These are phyloP conservation scores for Hippasteria phrygiana DNA, from an alignment of 53 echinoderm and acorn worm species.

Conservation along the genomic window DNA sequence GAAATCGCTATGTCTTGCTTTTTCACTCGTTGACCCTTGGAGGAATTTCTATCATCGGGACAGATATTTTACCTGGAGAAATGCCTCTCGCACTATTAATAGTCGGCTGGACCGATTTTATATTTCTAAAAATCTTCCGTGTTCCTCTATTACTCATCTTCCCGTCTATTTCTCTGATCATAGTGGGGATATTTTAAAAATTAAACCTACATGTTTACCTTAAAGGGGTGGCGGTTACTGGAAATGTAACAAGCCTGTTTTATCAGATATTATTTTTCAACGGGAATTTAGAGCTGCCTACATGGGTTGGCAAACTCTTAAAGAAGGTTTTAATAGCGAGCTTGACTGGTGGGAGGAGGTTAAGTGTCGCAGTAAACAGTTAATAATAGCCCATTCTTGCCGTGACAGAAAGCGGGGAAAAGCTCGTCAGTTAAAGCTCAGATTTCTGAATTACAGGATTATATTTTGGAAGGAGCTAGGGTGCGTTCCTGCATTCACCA, in stretches of 20 bases:
- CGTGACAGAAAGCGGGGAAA: neutral
- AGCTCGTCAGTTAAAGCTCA: neutral
- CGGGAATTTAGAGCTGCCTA: constrained; percentile 34
- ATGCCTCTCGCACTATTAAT: constrained; percentile 31
- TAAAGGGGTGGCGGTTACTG: constrained; percentile 39
- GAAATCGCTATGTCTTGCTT: neutral
- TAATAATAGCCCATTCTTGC: constrained; percentile 49
- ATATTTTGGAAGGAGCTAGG: neutral
- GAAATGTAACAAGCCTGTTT: constrained; percentile 68
- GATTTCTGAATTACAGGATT: neutral
- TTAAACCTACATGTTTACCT: neutral
- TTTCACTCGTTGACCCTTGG: constrained; percentile 15
- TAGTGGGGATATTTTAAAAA: neutral
- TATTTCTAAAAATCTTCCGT: neutral
- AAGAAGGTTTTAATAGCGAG: constrained; percentile 42
- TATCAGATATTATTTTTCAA: constrained; percentile 46
- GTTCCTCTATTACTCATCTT: neutral
- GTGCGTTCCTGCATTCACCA: neutral
- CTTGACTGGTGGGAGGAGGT: constrained; percentile 74
- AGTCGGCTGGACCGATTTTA: constrained; percentile 71
- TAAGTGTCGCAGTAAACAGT: constrained; percentile 36
- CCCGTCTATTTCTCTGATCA: constrained; percentile 69
- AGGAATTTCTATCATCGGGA: neutral
- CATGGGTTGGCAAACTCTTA: constrained; percentile 57
- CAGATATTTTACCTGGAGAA: constrained; percentile 51